Conservation (phyloP, 2,888 invertebrate genomes). For the Drosophila neonasuta region DNA sequence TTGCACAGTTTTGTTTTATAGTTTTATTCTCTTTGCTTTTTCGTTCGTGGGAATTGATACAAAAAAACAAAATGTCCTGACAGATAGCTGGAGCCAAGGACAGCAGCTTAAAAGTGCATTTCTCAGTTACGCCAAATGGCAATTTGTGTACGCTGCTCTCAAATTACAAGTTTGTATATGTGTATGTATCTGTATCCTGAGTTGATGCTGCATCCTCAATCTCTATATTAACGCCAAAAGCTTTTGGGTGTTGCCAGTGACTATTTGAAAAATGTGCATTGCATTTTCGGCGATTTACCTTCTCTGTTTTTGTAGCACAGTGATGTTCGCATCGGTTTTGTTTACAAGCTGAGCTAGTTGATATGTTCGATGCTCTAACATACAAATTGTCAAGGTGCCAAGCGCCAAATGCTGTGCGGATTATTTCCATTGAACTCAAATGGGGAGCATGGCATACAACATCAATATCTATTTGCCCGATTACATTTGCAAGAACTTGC, state of each 20-base stretch:
- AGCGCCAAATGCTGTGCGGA: conserved; percentile 63
- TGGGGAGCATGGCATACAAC: conserved; percentile 39
- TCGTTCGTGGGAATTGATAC: conserved; percentile 40
- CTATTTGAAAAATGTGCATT: conserved; percentile 70
- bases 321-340: conserved; percentile 45
- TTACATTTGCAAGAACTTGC: conserved; percentile 31
- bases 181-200: conserved; percentile 24
- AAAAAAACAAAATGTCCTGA: conserved; percentile 50
- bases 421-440: conserved; percentile 41
- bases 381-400: conserved; percentile 76
- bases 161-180: conserved; percentile 67
- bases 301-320: conserved; percentile 12
- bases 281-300: conserved; percentile 70
- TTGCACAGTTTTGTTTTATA: not conserved
- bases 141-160: conserved; percentile 70
- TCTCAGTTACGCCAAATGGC: conserved; percentile 71
- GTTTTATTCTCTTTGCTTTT: not conserved
- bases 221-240: conserved; percentile 57
- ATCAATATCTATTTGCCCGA: conserved; percentile 70
- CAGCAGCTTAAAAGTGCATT: conserved; percentile 73
- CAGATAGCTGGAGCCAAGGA: conserved; percentile 59
- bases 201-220: conserved; percentile 27
- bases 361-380: conserved; percentile 34
- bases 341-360: conserved; percentile 54
- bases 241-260: conserved; percentile 58